These are phyloP conservation scores for Colletes latitarsis DNA, from an alignment of 1,140 invertebrate species.

Conservation along the genomic window DNA sequence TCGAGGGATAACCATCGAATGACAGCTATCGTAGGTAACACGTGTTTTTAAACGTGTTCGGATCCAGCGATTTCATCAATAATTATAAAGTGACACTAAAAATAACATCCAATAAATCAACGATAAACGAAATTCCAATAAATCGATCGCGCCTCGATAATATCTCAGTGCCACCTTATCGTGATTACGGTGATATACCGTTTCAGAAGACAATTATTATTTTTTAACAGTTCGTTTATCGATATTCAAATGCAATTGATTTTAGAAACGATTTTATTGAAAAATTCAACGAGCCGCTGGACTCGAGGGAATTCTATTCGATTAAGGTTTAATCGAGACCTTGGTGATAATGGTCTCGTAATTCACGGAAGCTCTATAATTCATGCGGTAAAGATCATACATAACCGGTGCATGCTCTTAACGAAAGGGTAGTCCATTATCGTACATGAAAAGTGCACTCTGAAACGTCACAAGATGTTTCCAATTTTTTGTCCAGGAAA, in stretches of 20 bases:
- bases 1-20: neutral
- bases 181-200: no score
- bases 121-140: neutral
- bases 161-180: no score
- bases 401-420: conserved; percentile 53
- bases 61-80: neutral
- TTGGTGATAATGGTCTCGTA: conserved; percentile 53
- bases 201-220: no score
- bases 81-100: neutral
- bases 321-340: conserved; percentile 40
- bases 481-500: neutral
- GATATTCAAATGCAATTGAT: neutral
- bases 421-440: conserved; percentile 45
- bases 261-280: neutral
- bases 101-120: neutral
- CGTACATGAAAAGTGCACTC: conserved; percentile 3
- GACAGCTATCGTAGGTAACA: neutral
- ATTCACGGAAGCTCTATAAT: conserved; percentile 58
- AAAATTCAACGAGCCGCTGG: neutral
- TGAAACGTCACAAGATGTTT: neutral
- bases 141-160: neutral
- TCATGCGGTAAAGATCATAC: conserved; percentile 49
- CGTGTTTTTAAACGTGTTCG: neutral
- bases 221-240: neutral
- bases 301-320: conserved; percentile 29